Evolutionary conservation across 2,797 vertebrate species (phyloP).

Genomic region (Megaceryle alcyon): DNA sequence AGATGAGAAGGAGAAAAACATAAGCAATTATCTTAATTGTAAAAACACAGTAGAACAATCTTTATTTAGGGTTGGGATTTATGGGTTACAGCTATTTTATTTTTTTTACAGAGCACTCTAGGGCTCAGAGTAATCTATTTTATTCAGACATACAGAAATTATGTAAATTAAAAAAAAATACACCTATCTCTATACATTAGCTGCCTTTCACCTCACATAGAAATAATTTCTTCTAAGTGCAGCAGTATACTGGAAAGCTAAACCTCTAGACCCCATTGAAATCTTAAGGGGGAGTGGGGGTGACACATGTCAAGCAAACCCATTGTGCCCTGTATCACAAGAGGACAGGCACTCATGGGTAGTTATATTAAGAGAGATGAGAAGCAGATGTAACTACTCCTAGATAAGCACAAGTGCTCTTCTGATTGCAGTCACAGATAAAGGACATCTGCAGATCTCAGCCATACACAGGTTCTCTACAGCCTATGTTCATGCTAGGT

Average conservation of each 20-base stretch:
- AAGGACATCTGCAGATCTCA: neutral
- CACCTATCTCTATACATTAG: neutral
- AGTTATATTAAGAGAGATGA: neutral
- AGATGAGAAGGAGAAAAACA: neutral
- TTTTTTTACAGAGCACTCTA: neutral
- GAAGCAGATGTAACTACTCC: neutral
- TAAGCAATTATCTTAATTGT: neutral
- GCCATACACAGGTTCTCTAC: neutral
- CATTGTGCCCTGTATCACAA: too few relatives aligned
- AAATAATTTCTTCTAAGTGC: neutral
- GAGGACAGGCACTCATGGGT: rapidly evolving
- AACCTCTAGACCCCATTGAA: neutral
- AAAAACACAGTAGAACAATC: neutral
- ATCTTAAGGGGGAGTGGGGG: neutral
- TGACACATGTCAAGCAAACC: neutral
- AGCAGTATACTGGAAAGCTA: neutral
- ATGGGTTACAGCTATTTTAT: neutral
- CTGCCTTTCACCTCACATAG: neutral
- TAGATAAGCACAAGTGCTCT: neutral
- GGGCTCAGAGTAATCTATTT: neutral
- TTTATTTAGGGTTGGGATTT: neutral
- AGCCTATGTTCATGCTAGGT: neutral
- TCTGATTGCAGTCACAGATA: neutral
- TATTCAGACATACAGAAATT: neutral
- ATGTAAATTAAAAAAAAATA: neutral